Conservation (phyloP, 2,888 invertebrate genomes). For the Alsophila aescularia region DNA sequence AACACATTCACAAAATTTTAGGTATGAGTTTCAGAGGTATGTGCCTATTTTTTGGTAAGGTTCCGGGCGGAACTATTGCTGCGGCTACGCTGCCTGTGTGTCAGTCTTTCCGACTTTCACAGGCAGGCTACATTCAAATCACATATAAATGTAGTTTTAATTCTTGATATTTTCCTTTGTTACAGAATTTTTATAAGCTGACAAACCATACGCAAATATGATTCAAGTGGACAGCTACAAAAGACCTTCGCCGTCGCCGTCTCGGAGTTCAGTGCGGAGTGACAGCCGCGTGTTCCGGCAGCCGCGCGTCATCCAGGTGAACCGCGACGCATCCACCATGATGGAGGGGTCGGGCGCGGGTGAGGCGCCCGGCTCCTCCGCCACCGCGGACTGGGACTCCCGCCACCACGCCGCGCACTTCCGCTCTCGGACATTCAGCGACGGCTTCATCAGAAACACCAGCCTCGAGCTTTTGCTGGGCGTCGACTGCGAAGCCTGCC, state of each 20-base stretch:
- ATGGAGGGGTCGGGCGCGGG: conserved; percentile 59
- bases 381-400: conserved; percentile 60
- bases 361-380: conserved; percentile 31
- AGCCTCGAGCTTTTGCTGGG: conserved; percentile 79
- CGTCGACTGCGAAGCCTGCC: conserved; percentile 81
- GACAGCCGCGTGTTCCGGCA: conserved; percentile 74
- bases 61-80: no score
- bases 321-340: conserved; percentile 81
- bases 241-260: conserved; percentile 79
- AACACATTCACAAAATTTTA: no score
- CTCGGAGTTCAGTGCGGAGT: conserved; percentile 75
- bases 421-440: conserved; percentile 79
- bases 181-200: conserved; percentile 19
- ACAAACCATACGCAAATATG: conserved; percentile 51
- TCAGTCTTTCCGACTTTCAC: no score
- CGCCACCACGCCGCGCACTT: conserved; percentile 68
- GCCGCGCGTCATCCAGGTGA: conserved; percentile 79
- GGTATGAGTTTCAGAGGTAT: no score
- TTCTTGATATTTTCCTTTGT: conserved; percentile 20
- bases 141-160: conserved; percentile 15
- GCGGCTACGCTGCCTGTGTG: no score
- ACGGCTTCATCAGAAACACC: conserved; percentile 79
- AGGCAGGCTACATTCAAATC: no score
- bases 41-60: no score
- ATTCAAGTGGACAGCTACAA: conserved; percentile 77